Base-by-base conservation (phyloP, 2,113 vertebrate species). In the Aegotheles bennettii region DNA sequence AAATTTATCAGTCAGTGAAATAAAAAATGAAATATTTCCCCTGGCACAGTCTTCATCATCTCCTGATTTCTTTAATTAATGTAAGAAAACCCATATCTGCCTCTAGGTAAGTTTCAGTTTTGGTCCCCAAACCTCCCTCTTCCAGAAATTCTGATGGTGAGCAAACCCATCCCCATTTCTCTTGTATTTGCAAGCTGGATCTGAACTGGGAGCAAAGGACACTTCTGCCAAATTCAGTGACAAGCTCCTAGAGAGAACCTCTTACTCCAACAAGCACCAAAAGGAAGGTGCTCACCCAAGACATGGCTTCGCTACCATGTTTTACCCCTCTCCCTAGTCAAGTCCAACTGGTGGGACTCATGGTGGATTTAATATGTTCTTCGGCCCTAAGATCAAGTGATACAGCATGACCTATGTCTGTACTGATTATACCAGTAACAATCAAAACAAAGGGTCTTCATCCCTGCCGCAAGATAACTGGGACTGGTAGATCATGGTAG, bases 51-150 rank as follows among this genome's bases (percentile, higher is more conserved):
- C 92, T 97, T 93, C 85, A 91, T 88, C 90, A 77, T 79, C 38
- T 84, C 71, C 68, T 89, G 88, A 90, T 96, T 96, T 95, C 75
- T 94, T 77, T 95, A 96, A 94, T 95, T 95, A 95, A 86, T 88
- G 47, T 86, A 92, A 94, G 83, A 93, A 94, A 94, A 96, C 36
- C 42, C 14, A 0, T 70, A 36, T 68, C 75, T 78, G 82, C 94
- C 90, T 92, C 87, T 68, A 73, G 84, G 95, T 73, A 91, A 83
- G 48, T 89, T 94, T 84, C 74, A 65, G 80, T 84, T 93, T 75
- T 43, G 70, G 65, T 60, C 84, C 1, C 5, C 9, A 29, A 21
- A 21, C 3, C 3, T 6, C 12, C 18, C 29, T 64, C 31, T 38
- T 50, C 56, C 24, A 45, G 35, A 56, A 54, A 12, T 4, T 13